Evolutionary conservation across 2,797 vertebrate genomes (phyloP).

Genomic region (Knipowitschia caucasica): DNA sequence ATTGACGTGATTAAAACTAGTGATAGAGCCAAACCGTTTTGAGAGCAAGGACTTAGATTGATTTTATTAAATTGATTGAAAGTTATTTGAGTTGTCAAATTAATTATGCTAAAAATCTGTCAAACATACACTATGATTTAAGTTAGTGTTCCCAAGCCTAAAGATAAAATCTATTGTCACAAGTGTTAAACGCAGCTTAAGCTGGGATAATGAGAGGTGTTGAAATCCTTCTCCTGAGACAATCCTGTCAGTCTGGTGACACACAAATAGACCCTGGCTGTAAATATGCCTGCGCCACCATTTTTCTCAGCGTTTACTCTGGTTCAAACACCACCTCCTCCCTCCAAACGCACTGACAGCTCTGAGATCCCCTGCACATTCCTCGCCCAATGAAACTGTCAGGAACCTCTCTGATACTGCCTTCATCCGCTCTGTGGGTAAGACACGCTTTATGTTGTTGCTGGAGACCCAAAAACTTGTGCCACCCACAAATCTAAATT

Average conservation of each 20-base stretch:
- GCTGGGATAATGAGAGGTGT: slow-evolving; percentile 65
- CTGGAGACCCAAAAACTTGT: slow-evolving; percentile 52
- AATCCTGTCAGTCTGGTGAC: slow-evolving; percentile 71
- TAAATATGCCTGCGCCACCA: slow-evolving; percentile 75
- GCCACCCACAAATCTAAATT: slow-evolving; percentile 43
- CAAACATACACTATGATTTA: not conserved
- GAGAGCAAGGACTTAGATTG: too few species aligned
- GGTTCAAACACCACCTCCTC: slow-evolving; percentile 68
- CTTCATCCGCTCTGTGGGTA: slow-evolving; percentile 63
- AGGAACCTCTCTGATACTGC: slow-evolving; percentile 68
- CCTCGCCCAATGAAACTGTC: slow-evolving; percentile 61
- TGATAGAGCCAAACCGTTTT: too few species aligned
- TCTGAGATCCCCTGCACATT: slow-evolving; percentile 58
- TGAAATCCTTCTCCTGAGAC: slow-evolving; percentile 47
- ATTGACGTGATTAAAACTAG: too few species aligned
- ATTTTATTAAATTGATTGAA: too few species aligned
- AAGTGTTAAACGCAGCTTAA: slow-evolving; percentile 60
- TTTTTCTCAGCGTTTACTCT: slow-evolving; percentile 71
- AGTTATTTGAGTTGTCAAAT: too few species aligned
- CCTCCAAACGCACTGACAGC: slow-evolving; percentile 68
- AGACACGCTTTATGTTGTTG: slow-evolving; percentile 58
- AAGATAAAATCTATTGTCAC: slow-evolving; percentile 63
- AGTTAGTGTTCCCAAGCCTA: slow-evolving; percentile 55
- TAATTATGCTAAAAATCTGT: too few species aligned
- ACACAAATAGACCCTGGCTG: slow-evolving; percentile 66